Evolutionary conservation across 2,888 invertebrate species (phyloP).

Genomic region (Apeira syringaria): DNA sequence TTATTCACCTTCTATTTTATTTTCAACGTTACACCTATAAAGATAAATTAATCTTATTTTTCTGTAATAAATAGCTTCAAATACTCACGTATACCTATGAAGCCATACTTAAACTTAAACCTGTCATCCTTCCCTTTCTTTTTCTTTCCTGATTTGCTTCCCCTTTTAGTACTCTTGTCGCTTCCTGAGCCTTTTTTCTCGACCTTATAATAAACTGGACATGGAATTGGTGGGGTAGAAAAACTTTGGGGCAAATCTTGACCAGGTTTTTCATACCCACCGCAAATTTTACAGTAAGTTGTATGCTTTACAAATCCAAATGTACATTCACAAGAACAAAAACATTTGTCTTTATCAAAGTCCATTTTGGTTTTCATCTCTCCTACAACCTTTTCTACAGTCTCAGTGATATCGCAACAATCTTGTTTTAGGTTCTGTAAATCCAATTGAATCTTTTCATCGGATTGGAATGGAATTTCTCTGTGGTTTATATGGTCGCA

Average conservation of each 20-base stretch:
- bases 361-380: slow-evolving; percentile 52
- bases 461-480: slow-evolving; percentile 41
- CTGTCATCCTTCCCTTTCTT: slow-evolving; percentile 57
- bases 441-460: slow-evolving; percentile 52
- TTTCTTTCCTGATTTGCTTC: slow-evolving; percentile 35
- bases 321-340: slow-evolving; percentile 67
- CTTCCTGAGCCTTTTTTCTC: slow-evolving; percentile 42
- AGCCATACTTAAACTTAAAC: slow-evolving; percentile 76
- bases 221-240: slow-evolving; percentile 55
- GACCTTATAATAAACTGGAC: slow-evolving; percentile 66
- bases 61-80: not conserved
- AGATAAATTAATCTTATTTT: too few species aligned
- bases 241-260: slow-evolving; percentile 47
- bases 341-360: slow-evolving; percentile 57
- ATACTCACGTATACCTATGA: slow-evolving; percentile 59
- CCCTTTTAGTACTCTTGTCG: slow-evolving; percentile 33
- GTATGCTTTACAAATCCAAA: slow-evolving; percentile 68
- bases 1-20: too few species aligned
- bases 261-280: slow-evolving; percentile 63
- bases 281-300: slow-evolving; percentile 65
- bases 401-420: slow-evolving; percentile 50
- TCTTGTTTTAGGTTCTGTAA: slow-evolving; percentile 39
- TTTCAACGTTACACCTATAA: too few species aligned
- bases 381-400: slow-evolving; percentile 53
- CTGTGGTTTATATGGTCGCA: slow-evolving; percentile 16